Evolutionary conservation across 2,113 vertebrate species (phyloP).

Genomic region (Cygnus buccinator): DNA sequence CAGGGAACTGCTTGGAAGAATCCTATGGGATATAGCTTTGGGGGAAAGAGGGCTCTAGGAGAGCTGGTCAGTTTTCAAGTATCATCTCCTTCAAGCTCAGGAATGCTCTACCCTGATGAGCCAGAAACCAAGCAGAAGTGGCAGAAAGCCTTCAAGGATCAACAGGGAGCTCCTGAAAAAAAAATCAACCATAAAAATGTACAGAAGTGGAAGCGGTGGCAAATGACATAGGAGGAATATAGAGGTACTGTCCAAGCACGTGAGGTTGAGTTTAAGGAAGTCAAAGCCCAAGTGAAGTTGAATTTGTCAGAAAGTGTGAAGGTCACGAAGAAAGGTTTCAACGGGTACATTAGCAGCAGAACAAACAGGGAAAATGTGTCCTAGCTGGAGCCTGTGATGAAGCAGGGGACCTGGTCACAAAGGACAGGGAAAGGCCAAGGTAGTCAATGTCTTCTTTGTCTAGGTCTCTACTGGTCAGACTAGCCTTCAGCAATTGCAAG

Average conservation of each 20-base stretch:
- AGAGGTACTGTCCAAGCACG: not conserved
- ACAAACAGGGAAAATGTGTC: not conserved
- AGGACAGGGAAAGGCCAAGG: not conserved
- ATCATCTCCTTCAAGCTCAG: not conserved
- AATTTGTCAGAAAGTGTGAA: not conserved
- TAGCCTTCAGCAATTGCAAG: not conserved
- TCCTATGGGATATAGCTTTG: fast-evolving
- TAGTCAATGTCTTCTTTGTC: not conserved
- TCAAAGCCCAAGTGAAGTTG: not conserved
- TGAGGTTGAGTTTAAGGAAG: not conserved
- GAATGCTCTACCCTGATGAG: not conserved
- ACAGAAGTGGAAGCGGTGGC: not conserved
- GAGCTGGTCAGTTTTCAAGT: not conserved
- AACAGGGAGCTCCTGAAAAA: not conserved
- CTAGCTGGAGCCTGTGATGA: not conserved
- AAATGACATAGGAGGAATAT: not conserved
- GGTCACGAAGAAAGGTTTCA: not conserved
- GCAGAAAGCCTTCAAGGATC: not conserved
- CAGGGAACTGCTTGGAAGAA: not conserved
- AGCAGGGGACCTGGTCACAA: not conserved
- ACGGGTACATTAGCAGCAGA: not conserved
- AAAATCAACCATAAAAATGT: not conserved
- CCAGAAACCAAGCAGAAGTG: not conserved
- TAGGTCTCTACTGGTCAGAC: not conserved
- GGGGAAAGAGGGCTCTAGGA: not conserved